phyloP scores from a whole-genome alignment of 2,113 vertebrate genomes.

The Channa argus region DNA sequence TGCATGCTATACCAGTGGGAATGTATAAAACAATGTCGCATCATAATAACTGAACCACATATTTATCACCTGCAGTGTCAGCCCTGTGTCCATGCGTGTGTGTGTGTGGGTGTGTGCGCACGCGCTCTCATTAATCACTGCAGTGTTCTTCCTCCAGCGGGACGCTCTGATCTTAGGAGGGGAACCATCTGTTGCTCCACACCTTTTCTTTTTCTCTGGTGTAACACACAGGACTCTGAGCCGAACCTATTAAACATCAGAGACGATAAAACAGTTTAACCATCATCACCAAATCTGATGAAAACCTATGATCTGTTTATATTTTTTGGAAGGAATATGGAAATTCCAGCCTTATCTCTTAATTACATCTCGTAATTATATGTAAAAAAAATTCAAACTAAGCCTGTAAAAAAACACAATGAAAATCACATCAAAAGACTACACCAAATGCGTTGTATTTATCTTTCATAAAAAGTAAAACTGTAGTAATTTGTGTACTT shows the following conservation, averaged over 20 bases:
- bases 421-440: no score
- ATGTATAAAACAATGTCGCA: conserved; percentile 63
- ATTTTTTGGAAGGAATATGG: no score
- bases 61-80: conserved; percentile 65
- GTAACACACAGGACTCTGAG: conserved; percentile 1
- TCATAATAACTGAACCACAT: conserved; percentile 55
- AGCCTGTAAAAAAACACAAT: no score
- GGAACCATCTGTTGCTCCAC: conserved; percentile 58
- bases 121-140: conserved; percentile 66
- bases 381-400: no score
- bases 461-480: no score
- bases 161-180: conserved; percentile 45
- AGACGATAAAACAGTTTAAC: conserved; percentile 7
- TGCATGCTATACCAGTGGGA: conserved; percentile 57
- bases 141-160: conserved; percentile 30
- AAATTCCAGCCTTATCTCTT: no score
- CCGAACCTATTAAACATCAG: neutral
- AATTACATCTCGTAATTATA: no score
- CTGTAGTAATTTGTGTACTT: no score
- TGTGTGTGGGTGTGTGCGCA: conserved; percentile 12
- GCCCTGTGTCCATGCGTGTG: neutral
- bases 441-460: no score
- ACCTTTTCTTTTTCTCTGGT: conserved; percentile 46
- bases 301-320: no score
- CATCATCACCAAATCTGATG: neutral